Evolutionary conservation across 2,888 invertebrate genomes (phyloP).

Genomic region (Polydrusus tereticollis): DNA sequence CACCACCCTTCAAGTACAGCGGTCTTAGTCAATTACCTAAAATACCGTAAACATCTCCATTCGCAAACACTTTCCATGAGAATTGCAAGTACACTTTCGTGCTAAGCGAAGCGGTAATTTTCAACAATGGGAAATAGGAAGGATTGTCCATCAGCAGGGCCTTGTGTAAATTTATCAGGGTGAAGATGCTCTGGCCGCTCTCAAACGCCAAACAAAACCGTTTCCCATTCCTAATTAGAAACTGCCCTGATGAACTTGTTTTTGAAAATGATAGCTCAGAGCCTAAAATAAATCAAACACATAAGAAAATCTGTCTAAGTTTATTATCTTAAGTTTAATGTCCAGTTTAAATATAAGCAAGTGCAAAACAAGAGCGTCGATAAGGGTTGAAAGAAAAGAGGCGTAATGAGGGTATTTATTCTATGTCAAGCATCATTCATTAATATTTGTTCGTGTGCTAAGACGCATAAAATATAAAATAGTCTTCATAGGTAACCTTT

Average conservation of each 20-base stretch:
- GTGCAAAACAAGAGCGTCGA: no score
- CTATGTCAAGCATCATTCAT: no score
- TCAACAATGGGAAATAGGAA: conserved; percentile 8
- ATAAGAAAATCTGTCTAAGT: not conserved
- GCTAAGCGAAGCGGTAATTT: conserved; percentile 2
- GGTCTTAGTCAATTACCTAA: not conserved
- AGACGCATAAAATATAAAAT: no score
- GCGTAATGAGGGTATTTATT: no score
- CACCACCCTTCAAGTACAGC: not conserved
- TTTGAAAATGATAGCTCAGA: not conserved
- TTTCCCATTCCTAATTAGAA: not conserved
- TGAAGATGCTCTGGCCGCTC: not conserved
- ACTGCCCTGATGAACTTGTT: conserved; percentile 6
- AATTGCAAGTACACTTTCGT: conserved; percentile 4
- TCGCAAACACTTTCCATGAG: not conserved
- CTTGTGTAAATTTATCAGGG: conserved; percentile 13
- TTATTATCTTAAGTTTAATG: no score
- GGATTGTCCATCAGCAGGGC: conserved; percentile 10
- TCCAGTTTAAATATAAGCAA: no score
- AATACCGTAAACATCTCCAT: not conserved
- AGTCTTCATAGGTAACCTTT: no score
- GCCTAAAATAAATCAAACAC: not conserved
- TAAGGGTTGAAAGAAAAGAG: no score
- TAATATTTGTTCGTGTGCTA: no score
- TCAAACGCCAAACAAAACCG: conserved; percentile 7